Evolutionary conservation across 2,113 vertebrate species (phyloP).

Genomic region (Tetrao urogallus): DNA sequence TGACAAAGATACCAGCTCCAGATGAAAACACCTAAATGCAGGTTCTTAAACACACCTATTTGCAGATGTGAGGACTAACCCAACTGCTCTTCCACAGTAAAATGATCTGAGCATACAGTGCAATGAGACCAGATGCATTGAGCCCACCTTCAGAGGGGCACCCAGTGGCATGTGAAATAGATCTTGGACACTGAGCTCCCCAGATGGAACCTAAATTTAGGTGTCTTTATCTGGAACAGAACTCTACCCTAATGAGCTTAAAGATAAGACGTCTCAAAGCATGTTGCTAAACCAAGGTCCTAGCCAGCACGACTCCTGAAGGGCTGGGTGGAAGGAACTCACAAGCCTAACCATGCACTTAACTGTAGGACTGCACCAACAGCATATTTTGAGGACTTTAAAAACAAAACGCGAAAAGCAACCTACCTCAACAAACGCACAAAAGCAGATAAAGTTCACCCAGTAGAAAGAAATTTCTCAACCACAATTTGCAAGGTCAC

Average conservation of each 20-base stretch:
- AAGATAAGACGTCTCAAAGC: neutral
- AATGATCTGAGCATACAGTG: neutral
- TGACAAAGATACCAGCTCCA: neutral
- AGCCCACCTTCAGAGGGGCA: neutral
- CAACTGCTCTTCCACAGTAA: neutral
- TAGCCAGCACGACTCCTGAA: neutral
- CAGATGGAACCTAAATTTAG: slow-evolving; percentile 46
- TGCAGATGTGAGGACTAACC: neutral
- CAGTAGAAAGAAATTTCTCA: neutral
- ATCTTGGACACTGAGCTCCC: neutral
- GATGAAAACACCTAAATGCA: neutral
- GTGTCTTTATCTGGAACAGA: neutral
- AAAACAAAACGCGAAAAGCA: neutral
- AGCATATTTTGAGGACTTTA: neutral
- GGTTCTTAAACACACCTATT: neutral
- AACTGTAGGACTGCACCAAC: neutral
- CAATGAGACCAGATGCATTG: neutral
- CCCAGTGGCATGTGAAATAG: neutral
- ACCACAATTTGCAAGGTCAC: neutral
- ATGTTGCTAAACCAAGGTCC: neutral
- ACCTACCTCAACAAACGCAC: neutral
- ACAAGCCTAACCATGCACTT: neutral
- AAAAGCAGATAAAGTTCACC: neutral
- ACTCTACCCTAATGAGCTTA: slow-evolving; percentile 28
- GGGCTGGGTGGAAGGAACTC: neutral